Percentiles rank a stretch among this genome's conserved stretches.
Evolutionary conservation across 2,888 invertebrate species (phyloP).

Genomic region (Brenthis ino): DNA sequence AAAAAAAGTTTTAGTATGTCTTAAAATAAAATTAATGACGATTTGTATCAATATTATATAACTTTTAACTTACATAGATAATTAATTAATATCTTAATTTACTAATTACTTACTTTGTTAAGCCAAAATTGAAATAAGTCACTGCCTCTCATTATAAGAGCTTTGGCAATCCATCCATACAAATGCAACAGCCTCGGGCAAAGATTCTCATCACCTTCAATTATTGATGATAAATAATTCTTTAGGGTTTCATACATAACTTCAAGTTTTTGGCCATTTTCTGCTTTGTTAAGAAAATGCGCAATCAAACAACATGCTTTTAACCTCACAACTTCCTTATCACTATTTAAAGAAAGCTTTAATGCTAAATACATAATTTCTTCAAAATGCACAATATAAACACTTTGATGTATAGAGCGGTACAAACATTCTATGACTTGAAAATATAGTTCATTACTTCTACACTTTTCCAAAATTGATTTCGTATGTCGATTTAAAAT

Average conservation of each 20-base stretch:
- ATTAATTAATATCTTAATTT: slow-evolving; percentile 2
- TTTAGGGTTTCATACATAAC: slow-evolving; percentile 63
- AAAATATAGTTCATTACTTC: slow-evolving; percentile 57
- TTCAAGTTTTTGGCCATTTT: slow-evolving; percentile 66
- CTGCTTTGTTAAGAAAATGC: slow-evolving; percentile 83
- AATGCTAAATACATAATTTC: slow-evolving; percentile 63
- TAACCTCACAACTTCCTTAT: slow-evolving; percentile 55
- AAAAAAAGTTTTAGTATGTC: too few relatives aligned
- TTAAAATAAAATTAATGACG: too few relatives aligned
- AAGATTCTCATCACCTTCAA: slow-evolving; percentile 48
- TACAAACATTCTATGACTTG: slow-evolving; percentile 78
- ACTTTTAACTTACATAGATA: too few relatives aligned
- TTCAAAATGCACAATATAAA: slow-evolving; percentile 58
- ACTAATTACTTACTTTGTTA: slow-evolving; percentile 58
- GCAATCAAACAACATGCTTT: slow-evolving; percentile 78
- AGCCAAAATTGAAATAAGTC: slow-evolving; percentile 69
- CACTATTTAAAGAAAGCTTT: slow-evolving; percentile 60
- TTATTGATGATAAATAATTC: slow-evolving; percentile 50
- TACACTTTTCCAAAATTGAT: slow-evolving; percentile 55
- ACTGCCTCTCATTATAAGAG: slow-evolving; percentile 66
- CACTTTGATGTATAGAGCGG: slow-evolving; percentile 67
- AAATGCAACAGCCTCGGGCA: slow-evolving; percentile 60
- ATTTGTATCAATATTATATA: too few relatives aligned
- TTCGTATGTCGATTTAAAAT: slow-evolving; percentile 57
- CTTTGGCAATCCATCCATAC: slow-evolving; percentile 72